Percentiles rank a stretch among this genome's conserved stretches.
These are phyloP conservation scores for Tursiops truncatus DNA, from an alignment of 2,113 vertebrate species.

Conservation along the genomic window DNA sequence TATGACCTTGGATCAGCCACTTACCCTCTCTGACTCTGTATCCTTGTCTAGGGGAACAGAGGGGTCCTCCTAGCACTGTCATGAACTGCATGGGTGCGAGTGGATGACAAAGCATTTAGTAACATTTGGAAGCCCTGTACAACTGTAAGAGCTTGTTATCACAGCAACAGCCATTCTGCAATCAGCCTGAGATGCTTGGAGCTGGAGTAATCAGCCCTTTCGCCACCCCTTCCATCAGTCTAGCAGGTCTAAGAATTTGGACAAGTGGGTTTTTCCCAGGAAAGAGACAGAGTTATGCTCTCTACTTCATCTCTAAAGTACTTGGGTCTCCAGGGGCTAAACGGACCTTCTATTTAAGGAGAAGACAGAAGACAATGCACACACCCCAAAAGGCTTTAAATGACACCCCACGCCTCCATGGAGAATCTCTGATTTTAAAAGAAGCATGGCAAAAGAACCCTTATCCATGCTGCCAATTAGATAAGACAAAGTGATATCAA, in stretches of 20 bases:
- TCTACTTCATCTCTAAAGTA: background rate
- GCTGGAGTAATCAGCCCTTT: background rate
- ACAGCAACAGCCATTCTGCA: background rate
- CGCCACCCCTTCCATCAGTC: background rate
- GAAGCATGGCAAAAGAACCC: background rate
- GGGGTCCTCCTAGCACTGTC: background rate
- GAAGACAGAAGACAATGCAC: background rate
- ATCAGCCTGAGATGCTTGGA: background rate
- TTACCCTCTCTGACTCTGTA: background rate
- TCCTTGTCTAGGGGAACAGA: background rate
- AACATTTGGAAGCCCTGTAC: background rate
- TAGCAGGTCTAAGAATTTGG: background rate
- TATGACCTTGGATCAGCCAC: background rate
- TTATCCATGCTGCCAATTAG: slow-evolving; percentile 14
- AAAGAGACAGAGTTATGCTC: background rate
- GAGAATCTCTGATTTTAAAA: background rate
- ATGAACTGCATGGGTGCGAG: background rate
- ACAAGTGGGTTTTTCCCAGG: background rate
- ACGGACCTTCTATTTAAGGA: background rate
- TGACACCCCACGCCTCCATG: background rate
- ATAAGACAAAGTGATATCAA: background rate
- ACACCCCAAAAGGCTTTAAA: background rate
- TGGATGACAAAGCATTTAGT: background rate
- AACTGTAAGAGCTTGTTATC: background rate
- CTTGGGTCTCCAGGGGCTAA: background rate